phyloP scores from a whole-genome alignment of 2,797 vertebrate species.

The Momotus momota region DNA sequence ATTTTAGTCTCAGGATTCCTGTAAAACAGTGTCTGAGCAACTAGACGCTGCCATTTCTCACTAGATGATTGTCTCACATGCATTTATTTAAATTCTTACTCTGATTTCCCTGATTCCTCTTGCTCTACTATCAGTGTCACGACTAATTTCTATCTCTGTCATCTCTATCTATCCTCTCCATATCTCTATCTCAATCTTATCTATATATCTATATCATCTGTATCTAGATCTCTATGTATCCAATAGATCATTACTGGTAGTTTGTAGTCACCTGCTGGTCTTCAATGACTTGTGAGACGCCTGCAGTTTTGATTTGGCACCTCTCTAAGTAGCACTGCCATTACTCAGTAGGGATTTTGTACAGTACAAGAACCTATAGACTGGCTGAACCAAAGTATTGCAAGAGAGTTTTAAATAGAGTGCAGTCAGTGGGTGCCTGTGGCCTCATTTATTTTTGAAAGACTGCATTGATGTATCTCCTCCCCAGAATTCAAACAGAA shows the following conservation, averaged over 20 bases:
- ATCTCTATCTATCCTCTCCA: background rate
- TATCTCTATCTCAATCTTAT: background rate
- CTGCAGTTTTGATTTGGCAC: slow-evolving; percentile 26
- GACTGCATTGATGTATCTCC: slow-evolving; percentile 66
- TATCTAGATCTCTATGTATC: background rate
- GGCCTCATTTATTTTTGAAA: slow-evolving; percentile 74
- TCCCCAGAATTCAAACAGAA: slow-evolving; percentile 68
- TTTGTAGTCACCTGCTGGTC: slow-evolving; percentile 22
- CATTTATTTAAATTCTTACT: background rate
- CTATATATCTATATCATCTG: background rate
- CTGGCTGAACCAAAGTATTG: slow-evolving; percentile 56
- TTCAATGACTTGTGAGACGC: background rate
- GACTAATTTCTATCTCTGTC: background rate
- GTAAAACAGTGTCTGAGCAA: background rate
- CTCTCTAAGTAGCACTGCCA: slow-evolving; percentile 40
- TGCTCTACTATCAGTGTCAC: background rate
- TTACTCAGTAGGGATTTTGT: slow-evolving; percentile 56
- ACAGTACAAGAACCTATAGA: slow-evolving; percentile 47
- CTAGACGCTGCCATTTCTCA: background rate
- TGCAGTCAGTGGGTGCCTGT: slow-evolving; percentile 59
- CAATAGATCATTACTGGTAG: background rate
- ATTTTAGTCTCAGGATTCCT: background rate
- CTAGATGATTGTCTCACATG: background rate
- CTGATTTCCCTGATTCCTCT: background rate
- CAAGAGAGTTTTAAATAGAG: slow-evolving; percentile 68